Evolutionary conservation across 2,888 invertebrate genomes (phyloP), one percentile per base, ranked within the genome.

Genomic region (Adelognathus sp.): DNA sequence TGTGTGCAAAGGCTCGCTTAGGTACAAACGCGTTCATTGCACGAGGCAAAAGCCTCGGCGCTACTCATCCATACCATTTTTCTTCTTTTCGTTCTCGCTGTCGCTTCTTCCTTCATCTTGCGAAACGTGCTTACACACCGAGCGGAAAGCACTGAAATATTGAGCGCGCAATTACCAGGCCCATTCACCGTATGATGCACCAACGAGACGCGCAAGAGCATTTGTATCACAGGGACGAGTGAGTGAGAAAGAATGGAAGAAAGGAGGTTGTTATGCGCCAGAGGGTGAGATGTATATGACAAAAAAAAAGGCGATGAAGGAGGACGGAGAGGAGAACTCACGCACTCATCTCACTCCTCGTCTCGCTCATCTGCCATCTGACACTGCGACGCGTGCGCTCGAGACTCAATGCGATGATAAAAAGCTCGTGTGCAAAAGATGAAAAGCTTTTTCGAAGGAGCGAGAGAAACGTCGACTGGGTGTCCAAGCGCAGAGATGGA

Each of bases 101-200:
- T 11, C 36, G 39, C 36, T 41, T 72, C 29, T 64, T 64, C 33
- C 50, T 52, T 78, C 56, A 56, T 81, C 76, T 88, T 88, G 86
- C 87, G 86, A n/a, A n/a, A 88, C 86, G 87, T 86, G 87, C 90
- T 88, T 89, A 87, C 85, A 87, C 80, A n/a, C n/a, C n/a, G 86
- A 87, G 84, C 84, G 76, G n/a, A 88, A 88, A 87, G 88, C 88
- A 86, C 88, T 91, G 88, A 91, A 91, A 90, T 91, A 91, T 91
- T 91, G 89, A 91, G 86, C 90, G 90, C 83, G 90, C 91, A 91
- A 91, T 91, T 91, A 91, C 90, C 88, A 85, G 85, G 83, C 82
- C 89, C 89, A 91, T 91, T 91, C 90, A 91, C 84, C 86, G 85
- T 87, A 88, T 87, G 88, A 90, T 89, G 88, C 86, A 86, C 86